phyloP scores from a whole-genome alignment of 2,797 vertebrate genomes.

The Hirundo rustica region DNA sequence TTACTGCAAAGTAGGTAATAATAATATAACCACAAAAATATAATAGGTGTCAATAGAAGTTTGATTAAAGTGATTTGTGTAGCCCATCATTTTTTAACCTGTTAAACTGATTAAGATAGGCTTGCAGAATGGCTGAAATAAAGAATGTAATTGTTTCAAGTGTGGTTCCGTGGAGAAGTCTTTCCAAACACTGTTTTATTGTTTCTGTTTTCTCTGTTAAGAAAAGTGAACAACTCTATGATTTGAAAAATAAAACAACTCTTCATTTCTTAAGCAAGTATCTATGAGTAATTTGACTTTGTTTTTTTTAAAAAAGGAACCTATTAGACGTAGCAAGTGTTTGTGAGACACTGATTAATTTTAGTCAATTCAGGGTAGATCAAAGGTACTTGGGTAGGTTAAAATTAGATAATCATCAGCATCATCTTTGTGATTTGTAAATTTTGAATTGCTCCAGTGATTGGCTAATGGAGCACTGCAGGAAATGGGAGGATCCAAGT shows the following conservation, averaged over 20 bases:
- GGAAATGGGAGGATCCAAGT: not conserved
- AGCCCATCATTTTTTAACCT: not conserved
- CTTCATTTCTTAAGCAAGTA: not conserved
- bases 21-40: constrained; percentile 18
- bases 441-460: constrained; percentile 10
- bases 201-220: not conserved
- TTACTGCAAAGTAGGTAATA: constrained; percentile 32
- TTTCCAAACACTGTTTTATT: not conserved
- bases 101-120: not conserved
- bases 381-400: not conserved
- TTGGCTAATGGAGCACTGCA: not conserved
- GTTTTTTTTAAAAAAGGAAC: not conserved
- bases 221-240: not conserved
- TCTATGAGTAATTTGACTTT: not conserved
- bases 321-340: not conserved
- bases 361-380: constrained; percentile 26
- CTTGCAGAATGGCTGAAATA: not conserved
- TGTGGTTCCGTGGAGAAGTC: not conserved
- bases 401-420: constrained; percentile 30
- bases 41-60: constrained; percentile 5
- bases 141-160: not conserved
- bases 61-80: constrained; percentile 39
- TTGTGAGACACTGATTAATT: constrained; percentile 30
- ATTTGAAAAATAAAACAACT: not conserved
- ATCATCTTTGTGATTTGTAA: not conserved